These are phyloP conservation scores for Peromyscus leucopus DNA, from an alignment of 2,113 vertebrate species.

Conservation along the genomic window DNA sequence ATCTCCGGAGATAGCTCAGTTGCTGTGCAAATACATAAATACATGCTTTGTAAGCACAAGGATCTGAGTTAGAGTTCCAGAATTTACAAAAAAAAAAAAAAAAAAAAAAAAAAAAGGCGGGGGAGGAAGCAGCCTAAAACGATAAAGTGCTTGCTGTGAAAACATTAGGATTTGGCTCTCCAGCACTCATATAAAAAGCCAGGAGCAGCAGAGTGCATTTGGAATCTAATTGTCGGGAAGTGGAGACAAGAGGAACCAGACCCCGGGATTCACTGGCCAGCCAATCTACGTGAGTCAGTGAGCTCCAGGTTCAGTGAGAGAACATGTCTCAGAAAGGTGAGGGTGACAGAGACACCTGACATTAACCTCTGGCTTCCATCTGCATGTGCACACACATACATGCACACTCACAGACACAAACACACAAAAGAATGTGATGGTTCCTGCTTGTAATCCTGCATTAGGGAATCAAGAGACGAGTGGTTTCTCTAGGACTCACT, in stretches of 20 bases:
- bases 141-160: background rate
- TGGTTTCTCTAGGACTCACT: background rate
- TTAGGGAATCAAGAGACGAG: no score
- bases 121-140: background rate
- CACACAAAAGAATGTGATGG: background rate
- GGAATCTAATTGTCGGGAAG: background rate
- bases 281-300: background rate
- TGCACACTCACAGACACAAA: background rate
- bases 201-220: background rate
- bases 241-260: no score
- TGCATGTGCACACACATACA: background rate
- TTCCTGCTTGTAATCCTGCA: background rate
- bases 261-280: background rate
- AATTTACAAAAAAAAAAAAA: background rate
- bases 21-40: background rate
- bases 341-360: background rate
- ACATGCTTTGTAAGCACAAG: background rate
- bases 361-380: background rate
- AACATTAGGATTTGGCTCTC: background rate
- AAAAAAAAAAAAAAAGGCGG: background rate
- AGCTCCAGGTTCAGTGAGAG: background rate
- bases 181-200: background rate
- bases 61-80: background rate
- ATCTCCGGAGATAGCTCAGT: background rate
- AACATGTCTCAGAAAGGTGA: no score